phyloP scores from a whole-genome alignment of 2,888 invertebrate species.

The Ametastegia equiseti region DNA sequence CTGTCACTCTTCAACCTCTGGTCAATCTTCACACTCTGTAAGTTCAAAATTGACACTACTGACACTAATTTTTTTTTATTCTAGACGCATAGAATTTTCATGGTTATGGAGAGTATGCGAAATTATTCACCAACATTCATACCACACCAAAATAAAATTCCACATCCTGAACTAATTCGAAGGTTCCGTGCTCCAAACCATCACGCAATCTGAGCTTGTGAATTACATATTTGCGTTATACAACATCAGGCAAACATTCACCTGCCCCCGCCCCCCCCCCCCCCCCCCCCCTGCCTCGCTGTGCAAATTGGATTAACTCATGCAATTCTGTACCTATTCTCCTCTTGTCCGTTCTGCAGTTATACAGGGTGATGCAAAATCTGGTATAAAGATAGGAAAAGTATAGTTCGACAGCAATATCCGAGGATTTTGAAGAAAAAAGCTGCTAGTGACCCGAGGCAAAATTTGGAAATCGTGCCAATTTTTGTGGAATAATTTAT shows the following conservation, averaged over 20 bases:
- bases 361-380: neutral
- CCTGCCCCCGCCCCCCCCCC: too few relatives aligned
- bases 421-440: too few relatives aligned
- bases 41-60: constrained; percentile 60
- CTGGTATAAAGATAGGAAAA: neutral
- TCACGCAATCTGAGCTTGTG: neutral
- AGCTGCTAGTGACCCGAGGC: too few relatives aligned
- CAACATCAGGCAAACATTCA: neutral
- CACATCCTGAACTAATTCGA: neutral
- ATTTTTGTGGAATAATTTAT: too few relatives aligned
- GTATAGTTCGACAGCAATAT: too few relatives aligned
- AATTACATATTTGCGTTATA: constrained; percentile 18
- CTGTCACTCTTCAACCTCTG: constrained; percentile 73
- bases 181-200: constrained; percentile 29
- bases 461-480: too few relatives aligned
- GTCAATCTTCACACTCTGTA: constrained; percentile 76
- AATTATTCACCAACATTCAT: neutral
- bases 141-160: neutral
- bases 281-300: neutral
- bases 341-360: neutral
- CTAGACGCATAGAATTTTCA: neutral
- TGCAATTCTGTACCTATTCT: neutral
- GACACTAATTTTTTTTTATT: neutral
- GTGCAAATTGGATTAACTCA: neutral
- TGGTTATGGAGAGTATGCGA: neutral